A percentile compares a stretch with the other conserved stretches of the same genome.
Conservation (phyloP, 1,140 invertebrate genomes). For the Cephus cinctus region DNA sequence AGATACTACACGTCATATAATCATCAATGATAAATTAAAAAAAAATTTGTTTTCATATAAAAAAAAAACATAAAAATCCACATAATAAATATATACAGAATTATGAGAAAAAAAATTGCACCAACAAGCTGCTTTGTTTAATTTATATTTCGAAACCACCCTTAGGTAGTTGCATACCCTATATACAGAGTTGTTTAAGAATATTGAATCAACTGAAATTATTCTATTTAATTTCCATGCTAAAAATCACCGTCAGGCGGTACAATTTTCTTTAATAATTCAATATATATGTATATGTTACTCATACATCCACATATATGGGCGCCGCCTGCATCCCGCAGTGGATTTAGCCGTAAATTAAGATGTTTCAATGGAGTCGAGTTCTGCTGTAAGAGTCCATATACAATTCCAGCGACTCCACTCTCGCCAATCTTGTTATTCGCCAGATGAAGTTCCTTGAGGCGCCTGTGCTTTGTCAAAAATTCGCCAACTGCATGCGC, state of each 20-base stretch:
- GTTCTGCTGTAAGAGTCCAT: constrained; percentile 31
- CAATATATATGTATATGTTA: not conserved
- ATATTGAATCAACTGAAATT: too few species aligned
- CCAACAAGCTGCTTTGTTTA: too few species aligned
- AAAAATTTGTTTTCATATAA: not conserved
- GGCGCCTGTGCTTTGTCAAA: constrained; percentile 27
- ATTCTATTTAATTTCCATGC: too few species aligned
- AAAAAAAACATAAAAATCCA: not conserved
- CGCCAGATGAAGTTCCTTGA: constrained; percentile 30
- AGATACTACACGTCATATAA: too few species aligned
- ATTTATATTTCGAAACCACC: too few species aligned
- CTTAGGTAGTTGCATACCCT: too few species aligned
- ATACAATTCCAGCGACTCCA: constrained; percentile 38
- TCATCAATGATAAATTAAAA: not conserved
- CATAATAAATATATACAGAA: not conserved
- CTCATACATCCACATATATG: constrained; percentile 42
- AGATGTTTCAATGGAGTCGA: constrained; percentile 26
- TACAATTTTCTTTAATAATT: not conserved
- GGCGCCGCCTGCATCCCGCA: constrained; percentile 31
- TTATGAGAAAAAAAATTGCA: too few species aligned
- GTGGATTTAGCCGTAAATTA: constrained; percentile 42
- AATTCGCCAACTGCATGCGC: constrained; percentile 41
- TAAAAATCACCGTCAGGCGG: too few species aligned
- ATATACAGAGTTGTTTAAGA: too few species aligned
- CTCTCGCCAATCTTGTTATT: constrained; percentile 45